phyloP scores from a whole-genome alignment of 2,888 invertebrate genomes.

The Pherbina coryleti region DNA sequence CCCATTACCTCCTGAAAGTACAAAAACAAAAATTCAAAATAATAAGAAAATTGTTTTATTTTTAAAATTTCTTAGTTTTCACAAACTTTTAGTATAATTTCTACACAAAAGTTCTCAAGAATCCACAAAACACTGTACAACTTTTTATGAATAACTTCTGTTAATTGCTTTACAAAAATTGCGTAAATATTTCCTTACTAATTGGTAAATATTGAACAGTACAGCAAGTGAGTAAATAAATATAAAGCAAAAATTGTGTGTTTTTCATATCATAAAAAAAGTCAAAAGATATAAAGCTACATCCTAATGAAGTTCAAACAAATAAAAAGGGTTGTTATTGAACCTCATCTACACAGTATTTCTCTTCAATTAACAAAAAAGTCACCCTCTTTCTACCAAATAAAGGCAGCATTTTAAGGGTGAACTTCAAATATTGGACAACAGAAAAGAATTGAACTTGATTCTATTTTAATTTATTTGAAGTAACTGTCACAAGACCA shows the following conservation, averaged over 20 bases:
- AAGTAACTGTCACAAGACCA: conserved; percentile 45
- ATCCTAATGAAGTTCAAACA: conserved; percentile 64
- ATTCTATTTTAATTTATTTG: conserved; percentile 44
- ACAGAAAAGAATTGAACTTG: not conserved
- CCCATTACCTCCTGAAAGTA: conserved; percentile 64
- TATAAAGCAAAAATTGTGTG: not conserved
- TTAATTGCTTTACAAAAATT: conserved; percentile 38
- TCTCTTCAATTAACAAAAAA: not conserved
- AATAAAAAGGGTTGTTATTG: conserved; percentile 54
- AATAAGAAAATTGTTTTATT: not conserved
- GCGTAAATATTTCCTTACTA: conserved; percentile 47
- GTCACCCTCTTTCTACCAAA: not conserved
- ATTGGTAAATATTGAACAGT: conserved; percentile 52
- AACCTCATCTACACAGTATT: too few species aligned
- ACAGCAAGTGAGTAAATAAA: conserved; percentile 34
- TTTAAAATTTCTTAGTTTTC: not conserved
- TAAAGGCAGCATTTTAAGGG: not conserved
- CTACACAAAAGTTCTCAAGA: not conserved
- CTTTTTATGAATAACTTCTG: conserved; percentile 15
- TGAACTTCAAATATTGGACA: not conserved
- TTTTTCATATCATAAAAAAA: conserved; percentile 28
- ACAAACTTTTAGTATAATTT: not conserved
- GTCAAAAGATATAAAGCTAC: conserved; percentile 53
- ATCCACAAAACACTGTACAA: not conserved
- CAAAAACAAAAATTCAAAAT: conserved; percentile 2